phyloP scores from a whole-genome alignment of 2,888 invertebrate genomes.

The Phorcus lineatus region DNA sequence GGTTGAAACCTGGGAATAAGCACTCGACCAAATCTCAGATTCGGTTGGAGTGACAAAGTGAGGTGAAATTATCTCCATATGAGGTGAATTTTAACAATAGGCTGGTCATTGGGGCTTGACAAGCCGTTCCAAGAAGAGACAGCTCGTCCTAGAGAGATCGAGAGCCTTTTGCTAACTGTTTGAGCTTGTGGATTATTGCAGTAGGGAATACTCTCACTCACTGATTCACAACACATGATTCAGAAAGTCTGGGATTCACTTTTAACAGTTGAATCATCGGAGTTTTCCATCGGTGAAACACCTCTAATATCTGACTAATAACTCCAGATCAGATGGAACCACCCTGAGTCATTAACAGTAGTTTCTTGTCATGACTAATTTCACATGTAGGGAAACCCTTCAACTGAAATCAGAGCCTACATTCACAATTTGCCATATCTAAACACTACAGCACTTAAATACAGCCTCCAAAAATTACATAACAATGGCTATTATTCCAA shows the following conservation, averaged over 20 bases:
- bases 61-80: background rate
- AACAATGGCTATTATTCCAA: background rate
- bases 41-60: background rate
- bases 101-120: no score
- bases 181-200: no score
- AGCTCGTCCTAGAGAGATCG: no score
- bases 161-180: no score
- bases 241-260: background rate
- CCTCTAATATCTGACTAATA: background rate
- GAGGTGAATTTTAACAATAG: background rate
- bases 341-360: background rate
- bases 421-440: no score
- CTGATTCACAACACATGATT: slow-evolving; percentile 3
- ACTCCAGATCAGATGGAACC: background rate
- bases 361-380: background rate
- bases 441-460: no score
- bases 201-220: background rate
- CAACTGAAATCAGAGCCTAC: no score
- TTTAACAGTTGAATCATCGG: background rate
- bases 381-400: background rate
- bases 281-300: background rate
- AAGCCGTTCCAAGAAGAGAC: no score
- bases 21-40: slow-evolving; percentile 11
- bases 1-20: background rate
- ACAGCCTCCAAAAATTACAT: background rate